phyloP scores from a whole-genome alignment of 2,113 vertebrate genomes.

The Zosterops lateralis region DNA sequence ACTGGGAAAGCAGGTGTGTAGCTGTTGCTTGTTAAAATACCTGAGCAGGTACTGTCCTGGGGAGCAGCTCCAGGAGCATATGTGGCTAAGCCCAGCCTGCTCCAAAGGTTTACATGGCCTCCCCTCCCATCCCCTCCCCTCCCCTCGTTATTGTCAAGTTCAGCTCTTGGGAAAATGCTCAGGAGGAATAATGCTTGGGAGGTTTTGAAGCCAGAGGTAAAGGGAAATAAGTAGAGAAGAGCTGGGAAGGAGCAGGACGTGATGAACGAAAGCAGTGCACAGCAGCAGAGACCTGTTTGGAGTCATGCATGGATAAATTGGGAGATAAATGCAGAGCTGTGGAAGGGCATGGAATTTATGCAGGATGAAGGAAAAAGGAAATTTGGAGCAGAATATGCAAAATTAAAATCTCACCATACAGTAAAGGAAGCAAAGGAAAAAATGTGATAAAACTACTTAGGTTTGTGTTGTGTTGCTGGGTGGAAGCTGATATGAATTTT shows the following conservation, averaged over 20 bases:
- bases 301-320: neutral
- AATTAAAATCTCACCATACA: neutral
- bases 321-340: neutral
- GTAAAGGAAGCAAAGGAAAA: neutral
- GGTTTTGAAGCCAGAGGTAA: neutral
- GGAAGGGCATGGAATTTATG: neutral
- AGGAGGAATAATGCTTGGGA: neutral
- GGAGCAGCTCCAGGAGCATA: rapidly evolving
- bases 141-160: neutral
- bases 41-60: neutral
- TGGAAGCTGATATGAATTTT: neutral
- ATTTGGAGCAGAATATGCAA: neutral
- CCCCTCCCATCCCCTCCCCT: neutral
- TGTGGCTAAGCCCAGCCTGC: neutral
- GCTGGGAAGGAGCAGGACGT: neutral
- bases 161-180: neutral
- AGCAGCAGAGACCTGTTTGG: neutral
- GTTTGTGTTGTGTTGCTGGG: neutral
- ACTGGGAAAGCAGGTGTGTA: slow-evolving; percentile 12
- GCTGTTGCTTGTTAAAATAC: neutral
- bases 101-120: neutral
- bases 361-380: neutral
- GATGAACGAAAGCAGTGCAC: neutral
- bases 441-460: neutral
- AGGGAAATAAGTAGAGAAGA: neutral